Percentiles rank a stretch among this genome's conserved stretches.
Evolutionary conservation across 2,888 invertebrate species (phyloP).

Genomic region (Polylopha cassiicola): DNA sequence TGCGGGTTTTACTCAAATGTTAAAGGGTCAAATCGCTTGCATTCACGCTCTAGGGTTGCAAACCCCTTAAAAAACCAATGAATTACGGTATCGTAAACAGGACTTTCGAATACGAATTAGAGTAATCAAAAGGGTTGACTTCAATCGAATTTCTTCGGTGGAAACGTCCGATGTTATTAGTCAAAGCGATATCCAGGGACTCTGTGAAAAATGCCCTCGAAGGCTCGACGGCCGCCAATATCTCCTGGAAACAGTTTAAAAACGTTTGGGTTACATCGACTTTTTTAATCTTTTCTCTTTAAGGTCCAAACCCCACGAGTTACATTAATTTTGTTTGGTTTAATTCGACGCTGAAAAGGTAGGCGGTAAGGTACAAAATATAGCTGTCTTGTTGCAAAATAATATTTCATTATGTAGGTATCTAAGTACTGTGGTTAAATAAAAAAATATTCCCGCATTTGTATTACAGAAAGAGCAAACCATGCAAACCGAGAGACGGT

Average conservation of each 20-base stretch:
- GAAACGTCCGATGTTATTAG: constrained; percentile 47
- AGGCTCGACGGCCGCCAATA: constrained; percentile 54
- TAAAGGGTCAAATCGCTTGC: constrained; percentile 17
- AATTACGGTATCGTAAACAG: constrained; percentile 31
- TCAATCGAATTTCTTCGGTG: constrained; percentile 32
- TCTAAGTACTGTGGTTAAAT: too few species aligned
- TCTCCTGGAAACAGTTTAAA: constrained; percentile 56
- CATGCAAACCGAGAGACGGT: too few species aligned
- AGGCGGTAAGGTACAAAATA: too few species aligned
- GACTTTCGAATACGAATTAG: constrained; percentile 22
- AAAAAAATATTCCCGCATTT: too few species aligned
- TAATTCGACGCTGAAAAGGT: too few species aligned
- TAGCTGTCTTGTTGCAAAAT: too few species aligned
- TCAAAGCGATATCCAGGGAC: constrained; percentile 46
- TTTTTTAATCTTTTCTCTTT: constrained; percentile 54
- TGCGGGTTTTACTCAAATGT: constrained; percentile 7
- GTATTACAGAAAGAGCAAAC: too few species aligned
- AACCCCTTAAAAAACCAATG: constrained; percentile 25
- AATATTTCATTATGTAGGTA: too few species aligned
- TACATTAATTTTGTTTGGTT: constrained; percentile 14
- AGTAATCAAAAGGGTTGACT: constrained; percentile 37
- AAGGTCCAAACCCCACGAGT: constrained; percentile 35
- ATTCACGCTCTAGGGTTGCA: constrained; percentile 21
- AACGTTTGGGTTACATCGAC: constrained; percentile 51
- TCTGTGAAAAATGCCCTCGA: constrained; percentile 49